Conservation (phyloP, 2,888 invertebrate species). For the Crioceris asparagi region DNA sequence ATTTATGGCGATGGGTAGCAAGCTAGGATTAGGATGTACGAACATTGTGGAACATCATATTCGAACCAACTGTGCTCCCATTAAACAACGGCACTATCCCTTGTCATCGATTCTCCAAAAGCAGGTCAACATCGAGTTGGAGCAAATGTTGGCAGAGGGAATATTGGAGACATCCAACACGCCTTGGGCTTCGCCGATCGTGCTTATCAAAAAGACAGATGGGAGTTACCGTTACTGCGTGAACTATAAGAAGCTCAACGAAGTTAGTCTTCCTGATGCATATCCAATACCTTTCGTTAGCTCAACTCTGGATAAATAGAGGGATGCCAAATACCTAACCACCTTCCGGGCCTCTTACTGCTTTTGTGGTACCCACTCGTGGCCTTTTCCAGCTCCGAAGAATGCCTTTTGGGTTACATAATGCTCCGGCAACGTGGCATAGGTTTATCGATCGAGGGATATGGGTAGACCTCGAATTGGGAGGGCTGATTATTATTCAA, state of each 20-base stretch:
- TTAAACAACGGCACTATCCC: constrained; percentile 5
- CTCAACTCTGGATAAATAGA: constrained; percentile 4
- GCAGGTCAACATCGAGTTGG: constrained; percentile 7
- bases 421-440: no score
- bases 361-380: no score
- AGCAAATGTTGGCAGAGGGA: constrained; percentile 7
- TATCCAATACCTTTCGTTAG: constrained; percentile 6
- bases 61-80: neutral
- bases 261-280: constrained; percentile 2
- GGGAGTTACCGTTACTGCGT: constrained; percentile 5
- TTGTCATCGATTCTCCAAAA: constrained; percentile 7
- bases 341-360: no score
- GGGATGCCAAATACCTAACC: constrained; percentile 4
- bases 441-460: no score
- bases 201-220: constrained; percentile 7
- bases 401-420: no score
- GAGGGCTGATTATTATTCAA: no score
- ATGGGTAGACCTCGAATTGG: no score
- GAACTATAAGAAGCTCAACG: no score
- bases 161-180: constrained; percentile 8
- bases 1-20: constrained; percentile 2
- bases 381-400: no score
- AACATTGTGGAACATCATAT: constrained; percentile 3
- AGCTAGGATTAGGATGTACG: constrained; percentile 5
- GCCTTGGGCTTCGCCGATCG: constrained; percentile 9